Conservation (phyloP, 1,140 invertebrate species). For the Sitodiplosis mosellana region DNA sequence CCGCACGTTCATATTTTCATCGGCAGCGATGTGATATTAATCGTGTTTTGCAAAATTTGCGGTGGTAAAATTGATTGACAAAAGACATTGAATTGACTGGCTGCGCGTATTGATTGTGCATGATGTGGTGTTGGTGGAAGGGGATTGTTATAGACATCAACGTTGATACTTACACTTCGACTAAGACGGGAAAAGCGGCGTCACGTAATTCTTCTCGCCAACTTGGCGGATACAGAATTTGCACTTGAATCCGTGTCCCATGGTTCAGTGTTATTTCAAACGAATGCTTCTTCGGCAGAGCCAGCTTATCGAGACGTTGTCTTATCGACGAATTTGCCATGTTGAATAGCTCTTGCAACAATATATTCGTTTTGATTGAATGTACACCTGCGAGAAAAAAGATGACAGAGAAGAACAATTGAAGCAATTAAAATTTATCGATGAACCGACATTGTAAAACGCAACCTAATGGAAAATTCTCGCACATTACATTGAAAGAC, state of each 20-base stretch:
- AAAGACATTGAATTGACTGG: too few relatives aligned
- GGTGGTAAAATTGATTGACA: too few relatives aligned
- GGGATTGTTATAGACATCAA: too few relatives aligned
- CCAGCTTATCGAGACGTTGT: constrained; percentile 42
- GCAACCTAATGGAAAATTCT: background rate
- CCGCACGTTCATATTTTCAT: too few relatives aligned
- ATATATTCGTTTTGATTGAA: constrained; percentile 43
- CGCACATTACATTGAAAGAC: background rate
- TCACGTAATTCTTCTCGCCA: constrained; percentile 67
- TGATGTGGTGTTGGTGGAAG: too few relatives aligned
- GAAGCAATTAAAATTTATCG: background rate
- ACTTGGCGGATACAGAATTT: constrained; percentile 59
- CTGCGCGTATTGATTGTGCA: too few relatives aligned
- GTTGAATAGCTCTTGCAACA: constrained; percentile 54
- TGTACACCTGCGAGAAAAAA: constrained; percentile 30
- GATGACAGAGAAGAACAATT: background rate
- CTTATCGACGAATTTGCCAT: constrained; percentile 34
- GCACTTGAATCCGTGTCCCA: constrained; percentile 56
- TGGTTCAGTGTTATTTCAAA: constrained; percentile 62
- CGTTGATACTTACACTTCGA: constrained; percentile 50
- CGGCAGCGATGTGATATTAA: too few relatives aligned
- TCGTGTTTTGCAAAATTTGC: too few relatives aligned
- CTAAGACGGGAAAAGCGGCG: constrained; percentile 65
- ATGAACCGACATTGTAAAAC: background rate
- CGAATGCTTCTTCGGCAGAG: constrained; percentile 50